These are phyloP conservation scores for Clavelina lepadiformis DNA, from an alignment of 23 tunicate species.

Conservation along the genomic window DNA sequence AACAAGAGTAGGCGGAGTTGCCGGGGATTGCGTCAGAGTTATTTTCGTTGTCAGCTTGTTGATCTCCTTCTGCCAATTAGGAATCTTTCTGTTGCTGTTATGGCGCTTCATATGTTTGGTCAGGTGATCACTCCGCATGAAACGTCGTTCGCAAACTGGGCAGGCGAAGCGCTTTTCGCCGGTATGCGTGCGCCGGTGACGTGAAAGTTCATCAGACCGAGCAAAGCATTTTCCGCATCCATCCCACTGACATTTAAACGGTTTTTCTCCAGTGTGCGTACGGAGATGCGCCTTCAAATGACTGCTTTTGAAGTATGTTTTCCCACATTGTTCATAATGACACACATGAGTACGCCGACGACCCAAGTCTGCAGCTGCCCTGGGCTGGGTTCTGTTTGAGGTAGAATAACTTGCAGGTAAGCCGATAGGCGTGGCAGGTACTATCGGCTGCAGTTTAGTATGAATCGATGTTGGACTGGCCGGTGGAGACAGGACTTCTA, in stretches of 20 bases:
- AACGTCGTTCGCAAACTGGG: constrained; percentile 84
- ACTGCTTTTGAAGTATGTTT: constrained; percentile 93
- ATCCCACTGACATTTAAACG: constrained; percentile 86
- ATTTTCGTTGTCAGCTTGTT: constrained; percentile 49
- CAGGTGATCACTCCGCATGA: constrained; percentile 97
- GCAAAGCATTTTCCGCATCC: constrained; percentile 94
- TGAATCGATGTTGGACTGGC: constrained; percentile 2
- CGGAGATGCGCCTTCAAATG: constrained; percentile 97
- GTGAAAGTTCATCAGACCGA: constrained; percentile 91
- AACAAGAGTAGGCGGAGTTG: neutral
- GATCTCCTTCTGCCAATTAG: constrained; percentile 94
- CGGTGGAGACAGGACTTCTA: constrained; percentile 12
- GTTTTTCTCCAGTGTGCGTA: constrained; percentile 97
- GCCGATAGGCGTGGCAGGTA: neutral
- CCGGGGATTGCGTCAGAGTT: too few species aligned
- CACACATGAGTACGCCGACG: constrained; percentile 78
- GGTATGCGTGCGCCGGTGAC: constrained; percentile 92
- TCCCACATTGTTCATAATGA: constrained; percentile 75
- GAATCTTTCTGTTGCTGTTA: constrained; percentile 72
- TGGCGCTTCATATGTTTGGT: constrained; percentile 98
- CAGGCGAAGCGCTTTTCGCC: constrained; percentile 96
- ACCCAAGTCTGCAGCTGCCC: constrained; percentile 16
- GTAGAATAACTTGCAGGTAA: neutral
- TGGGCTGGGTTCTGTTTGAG: neutral
- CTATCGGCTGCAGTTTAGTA: neutral